A percentile compares a stretch with the other conserved stretches of the same genome.
phyloP scores from a whole-genome alignment of 2,888 invertebrate genomes.

The Parnassius glacialis region DNA sequence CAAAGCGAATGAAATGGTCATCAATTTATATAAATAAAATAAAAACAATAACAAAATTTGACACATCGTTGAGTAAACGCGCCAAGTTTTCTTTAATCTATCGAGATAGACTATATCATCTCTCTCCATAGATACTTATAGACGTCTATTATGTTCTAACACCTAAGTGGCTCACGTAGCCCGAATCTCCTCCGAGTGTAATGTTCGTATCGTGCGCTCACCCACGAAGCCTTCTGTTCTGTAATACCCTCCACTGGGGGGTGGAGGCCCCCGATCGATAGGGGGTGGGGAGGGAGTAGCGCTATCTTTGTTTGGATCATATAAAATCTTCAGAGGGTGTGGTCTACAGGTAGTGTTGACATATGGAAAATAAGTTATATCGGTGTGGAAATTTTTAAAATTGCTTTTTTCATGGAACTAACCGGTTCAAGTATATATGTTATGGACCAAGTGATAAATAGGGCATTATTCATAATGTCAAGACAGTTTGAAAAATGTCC shows the following conservation, averaged over 20 bases:
- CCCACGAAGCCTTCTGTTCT: conserved; percentile 48
- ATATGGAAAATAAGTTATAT: conserved; percentile 5
- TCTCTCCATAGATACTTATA: conserved; percentile 1
- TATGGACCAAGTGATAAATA: too few relatives aligned
- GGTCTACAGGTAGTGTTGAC: conserved; percentile 38
- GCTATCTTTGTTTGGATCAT: conserved; percentile 72
- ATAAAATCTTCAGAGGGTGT: conserved; percentile 72
- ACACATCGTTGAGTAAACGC: not conserved
- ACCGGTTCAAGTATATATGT: too few relatives aligned
- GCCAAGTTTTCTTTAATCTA: conserved; percentile 3
- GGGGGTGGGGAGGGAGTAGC: conserved; percentile 31
- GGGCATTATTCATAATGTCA: too few relatives aligned
- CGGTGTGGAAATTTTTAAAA: not conserved
- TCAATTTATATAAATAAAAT: too few relatives aligned
- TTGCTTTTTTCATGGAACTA: not conserved
- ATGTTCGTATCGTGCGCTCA: conserved; percentile 43
- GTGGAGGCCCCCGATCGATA: conserved; percentile 42
- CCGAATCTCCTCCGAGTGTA: conserved; percentile 36
- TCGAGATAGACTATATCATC: not conserved
- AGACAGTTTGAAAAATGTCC: too few relatives aligned
- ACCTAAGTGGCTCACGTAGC: conserved; percentile 32
- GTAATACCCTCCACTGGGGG: conserved; percentile 31
- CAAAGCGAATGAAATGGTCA: too few relatives aligned
- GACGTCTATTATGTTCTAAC: conserved; percentile 1
- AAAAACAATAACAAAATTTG: too few relatives aligned